Percentiles rank a stretch among this genome's conserved stretches.
phyloP scores from a whole-genome alignment of 2,888 invertebrate genomes.

The Drosophila lacicola region DNA sequence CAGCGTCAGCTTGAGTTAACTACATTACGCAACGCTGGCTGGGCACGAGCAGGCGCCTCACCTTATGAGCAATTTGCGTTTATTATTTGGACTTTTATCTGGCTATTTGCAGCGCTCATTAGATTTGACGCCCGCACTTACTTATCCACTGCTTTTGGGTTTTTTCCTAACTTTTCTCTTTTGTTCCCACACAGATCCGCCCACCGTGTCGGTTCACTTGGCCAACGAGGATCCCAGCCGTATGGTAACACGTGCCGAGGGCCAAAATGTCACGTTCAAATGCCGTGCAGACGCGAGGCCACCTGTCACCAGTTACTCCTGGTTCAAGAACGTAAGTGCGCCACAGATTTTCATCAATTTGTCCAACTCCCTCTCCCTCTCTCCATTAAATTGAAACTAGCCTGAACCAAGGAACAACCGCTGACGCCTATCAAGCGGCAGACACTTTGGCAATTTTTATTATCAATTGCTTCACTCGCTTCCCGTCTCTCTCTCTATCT shows the following conservation, averaged over 20 bases:
- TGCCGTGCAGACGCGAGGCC: slow-evolving; percentile 93
- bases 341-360: slow-evolving; percentile 25
- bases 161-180: slow-evolving; percentile 10
- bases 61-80: slow-evolving; percentile 81
- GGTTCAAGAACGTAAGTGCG: slow-evolving; percentile 92
- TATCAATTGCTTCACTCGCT: slow-evolving; percentile 58
- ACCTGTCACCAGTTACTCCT: slow-evolving; percentile 90
- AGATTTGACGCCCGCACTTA: slow-evolving; percentile 66
- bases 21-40: slow-evolving; percentile 64
- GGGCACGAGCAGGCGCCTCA: slow-evolving; percentile 40
- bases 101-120: slow-evolving; percentile 82
- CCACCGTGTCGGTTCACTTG: slow-evolving; percentile 89
- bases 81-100: slow-evolving; percentile 82
- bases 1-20: slow-evolving; percentile 71
- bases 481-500: neutral
- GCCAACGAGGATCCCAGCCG: slow-evolving; percentile 88
- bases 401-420: slow-evolving; percentile 37
- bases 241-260: slow-evolving; percentile 87
- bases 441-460: slow-evolving; percentile 69
- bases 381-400: neutral
- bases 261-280: slow-evolving; percentile 91
- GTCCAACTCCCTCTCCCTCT: neutral
- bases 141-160: slow-evolving; percentile 26
- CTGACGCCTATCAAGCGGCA: slow-evolving; percentile 64
- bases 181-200: slow-evolving; percentile 89